Evolutionary conservation across 2,888 invertebrate species (phyloP).

Genomic region (Andricus quercusramuli): DNA sequence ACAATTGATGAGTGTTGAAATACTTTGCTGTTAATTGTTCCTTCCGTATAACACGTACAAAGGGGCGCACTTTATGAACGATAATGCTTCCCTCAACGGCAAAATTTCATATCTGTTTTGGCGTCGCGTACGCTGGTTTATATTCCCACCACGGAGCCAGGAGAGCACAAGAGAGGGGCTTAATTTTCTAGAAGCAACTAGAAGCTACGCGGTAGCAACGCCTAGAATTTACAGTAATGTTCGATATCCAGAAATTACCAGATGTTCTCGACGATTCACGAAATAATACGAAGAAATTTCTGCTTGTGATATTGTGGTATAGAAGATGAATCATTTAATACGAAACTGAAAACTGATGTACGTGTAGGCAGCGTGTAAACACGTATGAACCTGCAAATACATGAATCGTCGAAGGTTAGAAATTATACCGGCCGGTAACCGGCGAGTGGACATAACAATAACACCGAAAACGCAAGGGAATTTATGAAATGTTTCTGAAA

Average conservation of each 20-base stretch:
- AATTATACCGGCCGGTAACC: not conserved
- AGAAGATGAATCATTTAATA: not conserved
- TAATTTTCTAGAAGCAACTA: not conserved
- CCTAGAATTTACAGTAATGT: not conserved
- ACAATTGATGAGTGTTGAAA: not conserved
- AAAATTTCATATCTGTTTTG: not conserved
- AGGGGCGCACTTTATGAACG: not conserved
- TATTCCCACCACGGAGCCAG: not conserved
- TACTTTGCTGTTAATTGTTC: not conserved
- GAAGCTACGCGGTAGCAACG: not conserved
- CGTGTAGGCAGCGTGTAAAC: too few relatives aligned
- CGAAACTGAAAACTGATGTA: not conserved
- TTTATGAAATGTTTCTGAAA: not conserved
- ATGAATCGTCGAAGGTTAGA: too few relatives aligned
- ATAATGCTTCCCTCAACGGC: not conserved
- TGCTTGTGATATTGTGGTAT: not conserved
- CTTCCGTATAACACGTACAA: not conserved
- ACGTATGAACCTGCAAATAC: too few relatives aligned
- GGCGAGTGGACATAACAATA: not conserved
- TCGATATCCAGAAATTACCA: not conserved
- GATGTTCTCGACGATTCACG: constrained; percentile 2
- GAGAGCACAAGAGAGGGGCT: not conserved
- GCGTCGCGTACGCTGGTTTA: not conserved
- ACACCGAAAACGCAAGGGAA: not conserved
- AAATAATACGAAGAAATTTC: not conserved